These are phyloP conservation scores for Macrochelys suwanniensis DNA, from an alignment of 2,797 vertebrate genomes.

Conservation along the genomic window DNA sequence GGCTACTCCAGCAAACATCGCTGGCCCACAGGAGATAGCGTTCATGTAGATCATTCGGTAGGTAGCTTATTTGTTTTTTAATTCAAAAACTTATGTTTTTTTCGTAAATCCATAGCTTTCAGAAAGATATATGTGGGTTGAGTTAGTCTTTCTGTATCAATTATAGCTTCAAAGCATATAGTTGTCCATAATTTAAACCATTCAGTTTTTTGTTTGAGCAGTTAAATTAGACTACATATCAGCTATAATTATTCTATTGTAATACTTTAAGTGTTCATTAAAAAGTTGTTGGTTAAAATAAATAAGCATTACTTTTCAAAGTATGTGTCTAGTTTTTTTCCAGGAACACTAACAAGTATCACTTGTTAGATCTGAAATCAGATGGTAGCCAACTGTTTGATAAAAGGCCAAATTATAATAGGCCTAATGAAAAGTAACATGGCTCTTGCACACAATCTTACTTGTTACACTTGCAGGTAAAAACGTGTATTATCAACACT, in stretches of 20 bases:
- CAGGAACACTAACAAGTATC: not conserved
- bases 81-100: not conserved
- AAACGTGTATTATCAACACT: not conserved
- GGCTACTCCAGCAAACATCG: conserved; percentile 80
- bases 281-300: not conserved
- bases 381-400: not conserved
- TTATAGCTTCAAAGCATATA: not conserved
- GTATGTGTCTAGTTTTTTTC: not conserved
- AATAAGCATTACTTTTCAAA: not conserved
- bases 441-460: not conserved
- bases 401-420: not conserved
- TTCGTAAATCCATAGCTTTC: not conserved
- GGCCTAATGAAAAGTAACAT: not conserved
- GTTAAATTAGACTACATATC: not conserved
- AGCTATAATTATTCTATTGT: not conserved
- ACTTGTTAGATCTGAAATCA: not conserved
- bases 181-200: not conserved
- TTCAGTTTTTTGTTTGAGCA: not conserved
- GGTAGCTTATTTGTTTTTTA: not conserved
- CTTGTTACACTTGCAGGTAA: not conserved
- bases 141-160: not conserved
- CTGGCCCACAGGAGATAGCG: conserved; percentile 83
- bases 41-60: conserved; percentile 77
- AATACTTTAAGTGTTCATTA: not conserved
- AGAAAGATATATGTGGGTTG: not conserved